Evolutionary conservation across 2,113 vertebrate genomes (phyloP).

Genomic region (Cnemophilus loriae): DNA sequence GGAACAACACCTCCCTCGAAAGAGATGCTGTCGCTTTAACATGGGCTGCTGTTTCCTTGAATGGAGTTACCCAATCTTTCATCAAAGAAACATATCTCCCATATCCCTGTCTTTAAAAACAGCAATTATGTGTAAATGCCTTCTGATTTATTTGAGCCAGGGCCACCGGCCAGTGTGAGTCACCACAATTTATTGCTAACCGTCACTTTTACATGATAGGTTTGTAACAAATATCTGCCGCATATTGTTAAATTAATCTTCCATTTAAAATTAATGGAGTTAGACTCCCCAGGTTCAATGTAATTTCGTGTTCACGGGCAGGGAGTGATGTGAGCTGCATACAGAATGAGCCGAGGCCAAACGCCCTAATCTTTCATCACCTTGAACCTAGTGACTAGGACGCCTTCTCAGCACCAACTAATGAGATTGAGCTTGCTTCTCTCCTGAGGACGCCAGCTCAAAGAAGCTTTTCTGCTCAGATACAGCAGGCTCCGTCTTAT

Average conservation of each 20-base stretch:
- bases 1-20: conserved; percentile 33
- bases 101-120: conserved; percentile 86
- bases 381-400: conserved; percentile 98
- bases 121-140: conserved; percentile 89
- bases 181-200: conserved; percentile 93
- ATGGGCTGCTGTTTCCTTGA: conserved; percentile 68
- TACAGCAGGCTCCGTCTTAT: conserved; percentile 78
- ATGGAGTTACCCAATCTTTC: conserved; percentile 76
- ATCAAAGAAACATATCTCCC: conserved; percentile 81
- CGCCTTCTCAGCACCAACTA: conserved; percentile 91
- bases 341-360: conserved; percentile 90
- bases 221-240: conserved; percentile 99
- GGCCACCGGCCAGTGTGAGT: conserved; percentile 84
- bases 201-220: conserved; percentile 98
- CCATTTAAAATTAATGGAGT: conserved; percentile 99
- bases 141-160: conserved; percentile 89
- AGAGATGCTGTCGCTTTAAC: conserved; percentile 37
- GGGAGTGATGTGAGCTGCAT: conserved; percentile 85
- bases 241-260: conserved; percentile 99
- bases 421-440: conserved; percentile 93
- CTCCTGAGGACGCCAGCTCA: conserved; percentile 81
- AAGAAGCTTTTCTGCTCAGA: conserved; percentile 80
- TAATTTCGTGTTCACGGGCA: conserved; percentile 98
- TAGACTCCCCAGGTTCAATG: conserved; percentile 99
- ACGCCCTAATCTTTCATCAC: conserved; percentile 98